phyloP scores from a whole-genome alignment of 1,140 invertebrate species.

The Leptopilina clavipes region DNA sequence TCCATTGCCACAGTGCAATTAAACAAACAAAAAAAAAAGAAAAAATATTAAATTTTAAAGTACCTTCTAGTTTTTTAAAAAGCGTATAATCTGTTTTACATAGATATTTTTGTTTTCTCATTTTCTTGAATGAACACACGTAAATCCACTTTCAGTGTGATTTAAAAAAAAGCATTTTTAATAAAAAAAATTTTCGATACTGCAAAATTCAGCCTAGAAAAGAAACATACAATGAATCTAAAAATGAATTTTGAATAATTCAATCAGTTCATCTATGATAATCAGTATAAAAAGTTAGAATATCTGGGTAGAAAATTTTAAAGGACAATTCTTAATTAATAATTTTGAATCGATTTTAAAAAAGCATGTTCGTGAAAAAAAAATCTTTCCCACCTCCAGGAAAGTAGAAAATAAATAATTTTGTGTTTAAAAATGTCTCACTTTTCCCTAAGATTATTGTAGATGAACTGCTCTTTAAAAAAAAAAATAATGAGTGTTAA shows the following conservation, averaged over 20 bases:
- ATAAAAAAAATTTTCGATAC: not conserved
- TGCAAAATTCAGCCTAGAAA: not conserved
- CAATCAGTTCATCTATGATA: too few species aligned
- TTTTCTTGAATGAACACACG: not conserved
- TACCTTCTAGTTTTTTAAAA: conserved; percentile 32
- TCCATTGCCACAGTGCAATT: conserved; percentile 32
- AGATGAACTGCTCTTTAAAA: too few species aligned
- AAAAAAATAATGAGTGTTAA: too few species aligned
- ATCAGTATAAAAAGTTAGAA: too few species aligned
- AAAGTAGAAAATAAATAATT: not conserved
- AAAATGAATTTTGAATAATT: not conserved
- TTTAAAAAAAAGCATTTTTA: conserved; percentile 6
- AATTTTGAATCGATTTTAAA: too few species aligned
- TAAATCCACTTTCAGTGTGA: conserved; percentile 10
- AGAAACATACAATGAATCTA: not conserved
- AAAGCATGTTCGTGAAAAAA: too few species aligned
- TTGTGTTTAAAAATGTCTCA: not conserved
- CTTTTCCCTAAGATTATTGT: too few species aligned
- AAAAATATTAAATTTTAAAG: conserved; percentile 31
- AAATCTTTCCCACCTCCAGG: too few species aligned
- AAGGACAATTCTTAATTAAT: too few species aligned
- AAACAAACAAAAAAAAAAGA: not conserved
- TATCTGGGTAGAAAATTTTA: too few species aligned
- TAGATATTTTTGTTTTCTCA: conserved; percentile 21
- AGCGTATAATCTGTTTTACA: conserved; percentile 15